Conservation (phyloP, 2,888 invertebrate genomes). For the Malthinus flaveolus region DNA sequence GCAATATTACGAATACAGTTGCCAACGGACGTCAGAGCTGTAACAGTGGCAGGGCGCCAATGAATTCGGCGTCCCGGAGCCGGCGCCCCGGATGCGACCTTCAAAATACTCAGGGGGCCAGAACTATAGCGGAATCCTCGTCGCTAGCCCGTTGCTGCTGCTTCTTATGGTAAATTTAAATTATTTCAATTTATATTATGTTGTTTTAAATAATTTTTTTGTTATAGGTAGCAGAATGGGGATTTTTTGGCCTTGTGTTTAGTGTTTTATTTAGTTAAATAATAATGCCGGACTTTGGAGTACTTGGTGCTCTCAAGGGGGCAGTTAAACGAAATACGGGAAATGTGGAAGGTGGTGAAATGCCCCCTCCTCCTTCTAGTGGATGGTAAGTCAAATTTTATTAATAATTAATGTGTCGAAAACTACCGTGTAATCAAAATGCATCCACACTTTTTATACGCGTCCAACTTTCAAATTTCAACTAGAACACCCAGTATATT, state of each 20-base stretch:
- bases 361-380: slow-evolving; percentile 11
- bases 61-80: slow-evolving; percentile 55
- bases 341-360: slow-evolving; percentile 11
- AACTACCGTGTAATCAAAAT: too few relatives aligned
- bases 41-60: slow-evolving; percentile 56
- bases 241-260: slow-evolving; percentile 20
- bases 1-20: slow-evolving; percentile 44
- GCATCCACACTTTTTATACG: too few relatives aligned
- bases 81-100: slow-evolving; percentile 62
- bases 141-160: slow-evolving; percentile 35
- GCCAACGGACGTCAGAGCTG: slow-evolving; percentile 43
- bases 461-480: too few relatives aligned
- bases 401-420: too few relatives aligned
- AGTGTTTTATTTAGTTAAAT: slow-evolving; percentile 22
- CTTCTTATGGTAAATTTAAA: slow-evolving; percentile 36
- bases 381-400: slow-evolving; percentile 23
- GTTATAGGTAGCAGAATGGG: slow-evolving; percentile 26
- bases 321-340: slow-evolving; percentile 13
- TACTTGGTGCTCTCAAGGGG: slow-evolving; percentile 39
- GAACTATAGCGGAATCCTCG: slow-evolving; percentile 48
- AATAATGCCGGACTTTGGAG: slow-evolving; percentile 44
- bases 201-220: slow-evolving; percentile 1
- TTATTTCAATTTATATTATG: neutral
- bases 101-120: slow-evolving; percentile 53
- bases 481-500: too few relatives aligned